Base-by-base conservation (phyloP, 1,140 invertebrate genomes). In the Alviniconcha marisindica region DNA sequence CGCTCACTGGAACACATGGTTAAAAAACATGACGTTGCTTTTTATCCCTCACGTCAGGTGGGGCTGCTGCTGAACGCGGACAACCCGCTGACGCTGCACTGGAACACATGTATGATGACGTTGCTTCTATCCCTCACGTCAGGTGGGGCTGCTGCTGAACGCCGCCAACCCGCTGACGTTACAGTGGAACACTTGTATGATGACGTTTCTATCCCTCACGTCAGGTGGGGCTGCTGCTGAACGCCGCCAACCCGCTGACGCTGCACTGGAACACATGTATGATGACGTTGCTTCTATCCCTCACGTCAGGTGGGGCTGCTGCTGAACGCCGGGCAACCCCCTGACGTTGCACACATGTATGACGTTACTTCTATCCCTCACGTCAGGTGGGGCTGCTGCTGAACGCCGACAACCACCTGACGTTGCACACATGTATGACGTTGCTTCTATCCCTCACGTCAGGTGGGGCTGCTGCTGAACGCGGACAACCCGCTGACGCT, bases 41-140 rank as follows among this genome's bases (percentile, higher is more conserved):
- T n/a, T n/a, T n/a, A n/a, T n/a, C n/a, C n/a, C n/a, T n/a, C n/a
- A n/a, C n/a, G n/a, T n/a, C 36, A 78, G 77, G 77, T 90, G 7
- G 91, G 89, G 2, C 88, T 93, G 21, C 77, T 89, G 69, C 90
- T 93, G 12, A 82, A 87, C 77, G 82, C 85, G 14, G 81, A 89
- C 76, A 86, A 88, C 42, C 92, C 93, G 0, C 63, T 93, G 5
- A 86, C 90, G 36, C 69, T 92, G 7, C 82, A 83, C 21, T 91
- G 90, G 89, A 92, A 92, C 77, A 81, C 48, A n/a, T n/a, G n/a
- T n/a, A n/a, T n/a, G n/a, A n/a, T n/a, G n/a, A n/a, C n/a, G n/a
- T n/a, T n/a, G n/a, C n/a, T n/a, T n/a, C n/a, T n/a, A n/a, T n/a
- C n/a, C n/a, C n/a, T n/a, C n/a, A n/a, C n/a, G 0, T n/a, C 42